Base-by-base conservation (phyloP, 2,888 invertebrate species). In the Calameuta pallipes region DNA sequence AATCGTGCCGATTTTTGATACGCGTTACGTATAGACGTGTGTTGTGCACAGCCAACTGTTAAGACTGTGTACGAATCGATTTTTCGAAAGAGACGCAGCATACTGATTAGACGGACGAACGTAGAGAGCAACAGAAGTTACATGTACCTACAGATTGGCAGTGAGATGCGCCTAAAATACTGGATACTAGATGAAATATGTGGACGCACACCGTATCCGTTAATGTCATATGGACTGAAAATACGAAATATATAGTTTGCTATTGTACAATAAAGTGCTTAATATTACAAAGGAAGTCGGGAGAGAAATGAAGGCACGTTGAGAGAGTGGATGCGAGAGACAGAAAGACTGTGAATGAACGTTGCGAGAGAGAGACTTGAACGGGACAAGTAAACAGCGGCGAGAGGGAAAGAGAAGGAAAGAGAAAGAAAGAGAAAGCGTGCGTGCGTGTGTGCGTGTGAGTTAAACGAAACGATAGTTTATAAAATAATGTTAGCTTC, bases 351-450 rank as follows among this genome's bases (percentile, higher is more conserved):
- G 74, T 56, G 75, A 75, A 35, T 75, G 74, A 76, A n/a, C 36
- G 74, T 34, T 15, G 78, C n/a, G 73, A 70, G 80, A 56, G 73
- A 35, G 73, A 35, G 73, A 70, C 36, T 41, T 15, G 1, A 9
- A 41, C 0, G 41, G 41, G 23, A n/a, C 41, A 23, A 2, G 23
- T 41, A 23, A 23, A 41, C 6, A 71, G 75, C 74, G 75, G 23
- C 77, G 78, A 73, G 71, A 78, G 76, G 78, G 74, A 70, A 33
- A 4, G 76, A 79, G 74, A 70, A 33, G 0, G 76, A 78, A n/a
- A n/a, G 76, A 78, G 75, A 73, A 79, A 80, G 79, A 75, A 79
- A 79, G 80, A 78, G 78, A 77, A 79, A 78, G 77, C 77, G 83
- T 78, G 75, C 82, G 79, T 4, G 37, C 4, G 37, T 13, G 13